Evolutionary conservation across 2,888 invertebrate genomes (phyloP), one percentile per base, ranked within the genome.

Genomic region (Xanthorhoe designata): DNA sequence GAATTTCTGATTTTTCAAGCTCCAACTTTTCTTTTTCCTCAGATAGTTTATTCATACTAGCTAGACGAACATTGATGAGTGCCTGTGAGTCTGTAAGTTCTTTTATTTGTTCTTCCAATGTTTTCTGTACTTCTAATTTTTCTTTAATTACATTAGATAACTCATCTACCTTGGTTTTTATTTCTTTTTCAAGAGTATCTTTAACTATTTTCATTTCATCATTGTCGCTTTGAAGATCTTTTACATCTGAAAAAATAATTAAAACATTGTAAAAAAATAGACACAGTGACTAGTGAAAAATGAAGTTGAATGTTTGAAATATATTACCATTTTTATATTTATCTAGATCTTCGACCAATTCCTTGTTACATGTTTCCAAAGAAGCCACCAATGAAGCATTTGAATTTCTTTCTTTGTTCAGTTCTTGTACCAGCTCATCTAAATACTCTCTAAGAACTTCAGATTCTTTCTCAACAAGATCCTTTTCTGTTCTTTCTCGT

Each of bases 281-380:
- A 4, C 1, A 42, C 13, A 42, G n/a, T n/a, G n/a, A n/a, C n/a
- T n/a, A 42, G 10, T 42, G 2, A 42, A 42, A 13, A 42, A 13
- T 13, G 0, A 42, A 3, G 32, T 4, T 42, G 13, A 42, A 13
- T 42, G 2, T 3, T 32, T 60, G 2, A 38, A 15, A 52, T 51
- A 29, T 18, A 76, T 77, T 77, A 87, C 87, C 80, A 64, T 75
- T 70, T 71, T 79, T 81, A 65, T 75, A 76, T 56, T 75, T 77
- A 35, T 78, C 64, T 47, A 78, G 8, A 55, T 64, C 66, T 35
- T 58, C 68, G 45, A 60, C 38, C 32, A 85, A 56, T 52, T 70
- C 68, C 18, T 68, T 74, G 47, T 78, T 75, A 62, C 79, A 74
- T 7, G 68, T 68, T 65, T 79, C 75, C 45, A 82, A 70, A 62